These are phyloP conservation scores for Thereva unica DNA, from an alignment of 2,888 invertebrate genomes.

Conservation along the genomic window DNA sequence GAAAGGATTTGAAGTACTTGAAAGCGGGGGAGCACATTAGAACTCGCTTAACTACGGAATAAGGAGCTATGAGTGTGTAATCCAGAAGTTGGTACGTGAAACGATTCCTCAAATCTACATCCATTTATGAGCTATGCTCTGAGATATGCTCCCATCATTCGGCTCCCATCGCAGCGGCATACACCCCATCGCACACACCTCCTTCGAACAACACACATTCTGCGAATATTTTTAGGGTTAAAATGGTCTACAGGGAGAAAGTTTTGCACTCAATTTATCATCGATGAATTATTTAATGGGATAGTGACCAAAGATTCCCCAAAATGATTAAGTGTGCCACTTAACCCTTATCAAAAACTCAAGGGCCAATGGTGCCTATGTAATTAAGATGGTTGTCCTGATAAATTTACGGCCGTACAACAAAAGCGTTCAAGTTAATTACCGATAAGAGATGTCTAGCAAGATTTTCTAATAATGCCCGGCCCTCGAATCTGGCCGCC, in stretches of 20 bases:
- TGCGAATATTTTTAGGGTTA: slow-evolving; percentile 11
- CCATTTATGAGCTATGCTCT: not conserved
- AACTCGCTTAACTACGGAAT: slow-evolving; percentile 8
- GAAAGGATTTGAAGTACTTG: slow-evolving; percentile 15
- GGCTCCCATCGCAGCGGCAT: no score
- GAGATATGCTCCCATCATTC: not conserved
- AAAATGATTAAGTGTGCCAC: slow-evolving; percentile 26
- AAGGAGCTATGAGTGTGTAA: not conserved
- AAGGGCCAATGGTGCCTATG: slow-evolving; percentile 7
- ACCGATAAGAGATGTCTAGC: slow-evolving; percentile 24
- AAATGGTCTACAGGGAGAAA: slow-evolving; percentile 12
- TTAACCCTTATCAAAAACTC: slow-evolving; percentile 31
- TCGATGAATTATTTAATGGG: slow-evolving; percentile 25
- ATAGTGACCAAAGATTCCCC: slow-evolving; percentile 17
- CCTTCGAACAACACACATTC: slow-evolving; percentile 4
- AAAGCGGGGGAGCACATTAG: slow-evolving; percentile 5
- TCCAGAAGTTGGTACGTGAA: not conserved
- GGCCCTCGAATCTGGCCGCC: no score
- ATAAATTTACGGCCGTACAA: slow-evolving; percentile 29
- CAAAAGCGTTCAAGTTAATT: slow-evolving; percentile 27
- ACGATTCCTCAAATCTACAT: not conserved
- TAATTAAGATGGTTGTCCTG: slow-evolving; percentile 38
- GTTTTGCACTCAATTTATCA: slow-evolving; percentile 23
- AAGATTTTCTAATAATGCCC: not conserved
- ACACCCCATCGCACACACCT: not conserved